Conservation (phyloP, 2,888 invertebrate species). For the Metacarcinus magister region DNA sequence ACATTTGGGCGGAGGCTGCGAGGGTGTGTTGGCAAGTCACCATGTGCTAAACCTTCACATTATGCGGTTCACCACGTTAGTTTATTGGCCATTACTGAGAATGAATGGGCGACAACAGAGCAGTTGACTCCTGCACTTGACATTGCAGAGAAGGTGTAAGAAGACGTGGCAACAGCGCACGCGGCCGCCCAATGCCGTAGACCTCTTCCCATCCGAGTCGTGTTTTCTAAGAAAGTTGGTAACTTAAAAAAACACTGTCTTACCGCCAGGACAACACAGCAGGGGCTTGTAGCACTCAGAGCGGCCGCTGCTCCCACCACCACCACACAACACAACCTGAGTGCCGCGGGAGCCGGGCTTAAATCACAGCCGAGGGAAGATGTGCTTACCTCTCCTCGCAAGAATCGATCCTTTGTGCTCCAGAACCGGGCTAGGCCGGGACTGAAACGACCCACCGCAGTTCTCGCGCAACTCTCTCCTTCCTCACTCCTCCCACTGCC, state of each 20-base stretch:
- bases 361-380: conserved; percentile 73
- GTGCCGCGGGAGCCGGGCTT: conserved; percentile 49
- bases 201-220: conserved; percentile 71
- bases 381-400: conserved; percentile 75
- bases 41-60: conserved; percentile 55
- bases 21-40: conserved; percentile 56
- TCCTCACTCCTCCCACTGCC: conserved; percentile 55
- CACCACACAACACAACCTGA: conserved; percentile 62
- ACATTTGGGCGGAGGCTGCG: conserved; percentile 58
- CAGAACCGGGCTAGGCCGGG: conserved; percentile 77
- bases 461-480: conserved; percentile 68
- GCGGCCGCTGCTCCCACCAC: conserved; percentile 26
- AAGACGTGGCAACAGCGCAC: conserved; percentile 74
- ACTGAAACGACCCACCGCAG: conserved; percentile 77
- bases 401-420: conserved; percentile 78
- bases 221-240: conserved; percentile 69
- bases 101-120: conserved; percentile 74
- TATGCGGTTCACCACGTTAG: conserved; percentile 67
- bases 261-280: neutral
- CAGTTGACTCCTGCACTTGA: conserved; percentile 78
- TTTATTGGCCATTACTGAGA: conserved; percentile 75
- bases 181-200: conserved; percentile 74
- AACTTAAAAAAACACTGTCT: conserved; percentile 69
- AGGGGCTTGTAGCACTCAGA: neutral
- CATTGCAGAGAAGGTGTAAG: conserved; percentile 76